phyloP scores from a whole-genome alignment of 2,797 vertebrate genomes.

The Mus spretus region DNA sequence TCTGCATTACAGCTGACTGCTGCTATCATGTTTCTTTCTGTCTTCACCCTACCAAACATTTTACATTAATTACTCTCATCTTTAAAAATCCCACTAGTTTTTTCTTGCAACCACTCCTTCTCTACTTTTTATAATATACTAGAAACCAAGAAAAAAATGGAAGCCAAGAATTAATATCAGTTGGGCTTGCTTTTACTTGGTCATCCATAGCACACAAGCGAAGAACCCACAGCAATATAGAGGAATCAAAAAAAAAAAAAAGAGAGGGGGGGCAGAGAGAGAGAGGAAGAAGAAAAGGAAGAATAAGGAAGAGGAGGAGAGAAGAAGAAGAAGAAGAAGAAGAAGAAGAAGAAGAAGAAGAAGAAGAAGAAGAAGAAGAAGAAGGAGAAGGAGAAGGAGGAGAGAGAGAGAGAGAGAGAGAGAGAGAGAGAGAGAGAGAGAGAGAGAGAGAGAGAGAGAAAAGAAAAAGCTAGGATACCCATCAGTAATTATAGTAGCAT shows the following conservation, averaged over 20 bases:
- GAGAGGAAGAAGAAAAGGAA: too few relatives aligned
- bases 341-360: too few relatives aligned
- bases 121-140: conserved; percentile 43
- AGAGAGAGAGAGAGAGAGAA: too few relatives aligned
- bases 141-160: neutral
- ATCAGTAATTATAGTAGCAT: neutral
- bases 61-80: conserved; percentile 9
- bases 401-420: too few relatives aligned
- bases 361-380: too few relatives aligned
- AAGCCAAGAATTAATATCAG: neutral
- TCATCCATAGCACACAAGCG: neutral
- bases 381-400: too few relatives aligned
- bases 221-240: neutral
- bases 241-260: neutral
- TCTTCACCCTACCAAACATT: conserved; percentile 6
- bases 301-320: too few relatives aligned
- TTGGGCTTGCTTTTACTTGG: neutral
- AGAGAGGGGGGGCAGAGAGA: neutral
- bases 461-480: neutral
- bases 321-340: too few relatives aligned
- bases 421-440: too few relatives aligned
- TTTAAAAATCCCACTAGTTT: conserved; percentile 31
- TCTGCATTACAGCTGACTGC: neutral
- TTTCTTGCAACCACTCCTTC: conserved; percentile 1
- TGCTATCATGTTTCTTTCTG: neutral